Conservation (phyloP, 1,140 invertebrate species). For the Sycobia sp. region DNA sequence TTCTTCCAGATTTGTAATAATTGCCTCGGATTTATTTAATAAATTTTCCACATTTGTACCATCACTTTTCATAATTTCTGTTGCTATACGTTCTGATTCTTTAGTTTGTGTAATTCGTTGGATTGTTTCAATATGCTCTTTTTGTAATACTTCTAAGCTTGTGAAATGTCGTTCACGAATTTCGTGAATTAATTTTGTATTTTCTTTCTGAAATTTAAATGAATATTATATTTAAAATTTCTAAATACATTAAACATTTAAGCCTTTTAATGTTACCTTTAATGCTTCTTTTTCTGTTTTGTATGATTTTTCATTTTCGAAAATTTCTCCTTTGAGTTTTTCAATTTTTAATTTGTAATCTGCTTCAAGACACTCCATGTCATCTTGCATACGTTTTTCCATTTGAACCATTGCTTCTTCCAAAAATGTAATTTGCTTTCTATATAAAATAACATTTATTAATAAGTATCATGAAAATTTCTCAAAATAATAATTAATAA, state of each 20-base stretch:
- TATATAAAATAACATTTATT: constrained; percentile 29
- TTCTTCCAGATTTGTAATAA: constrained; percentile 43
- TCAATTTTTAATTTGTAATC: constrained; percentile 53
- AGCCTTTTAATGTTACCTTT: constrained; percentile 41
- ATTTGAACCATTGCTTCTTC: constrained; percentile 49
- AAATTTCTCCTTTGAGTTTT: constrained; percentile 52
- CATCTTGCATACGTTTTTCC: constrained; percentile 48
- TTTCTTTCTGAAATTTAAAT: constrained; percentile 43
- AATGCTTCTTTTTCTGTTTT: constrained; percentile 51
- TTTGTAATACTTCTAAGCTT: constrained; percentile 50
- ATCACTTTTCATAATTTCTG: constrained; percentile 45
- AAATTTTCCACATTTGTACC: constrained; percentile 48
- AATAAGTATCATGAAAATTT: constrained; percentile 6
- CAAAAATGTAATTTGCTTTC: constrained; percentile 52
- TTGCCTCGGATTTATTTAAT: constrained; percentile 46
- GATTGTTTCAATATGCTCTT: constrained; percentile 50
- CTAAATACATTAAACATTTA: background rate
- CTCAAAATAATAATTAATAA: background rate
- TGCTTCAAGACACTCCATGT: constrained; percentile 47
- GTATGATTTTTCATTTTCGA: constrained; percentile 45
- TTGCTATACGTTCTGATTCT: constrained; percentile 47
- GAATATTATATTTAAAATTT: background rate
- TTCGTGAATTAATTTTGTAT: constrained; percentile 45
- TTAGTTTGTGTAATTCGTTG: constrained; percentile 52
- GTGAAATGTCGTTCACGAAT: constrained; percentile 46